Conservation (phyloP, 2,113 vertebrate genomes). For the Fukomys damarensis region DNA sequence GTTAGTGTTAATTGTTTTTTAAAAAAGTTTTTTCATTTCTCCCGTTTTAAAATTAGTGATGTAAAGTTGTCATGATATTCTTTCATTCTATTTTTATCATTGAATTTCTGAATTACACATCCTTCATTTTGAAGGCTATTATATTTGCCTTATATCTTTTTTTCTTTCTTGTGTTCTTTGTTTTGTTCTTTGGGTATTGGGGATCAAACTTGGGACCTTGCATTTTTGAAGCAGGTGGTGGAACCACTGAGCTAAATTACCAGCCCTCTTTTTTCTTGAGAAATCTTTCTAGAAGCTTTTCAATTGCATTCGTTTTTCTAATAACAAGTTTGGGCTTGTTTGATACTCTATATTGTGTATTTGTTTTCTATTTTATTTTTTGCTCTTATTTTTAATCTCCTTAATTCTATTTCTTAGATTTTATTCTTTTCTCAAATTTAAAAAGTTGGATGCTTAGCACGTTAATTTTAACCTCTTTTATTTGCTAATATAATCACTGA, state of each 20-base stretch:
- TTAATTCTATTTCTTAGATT: neutral
- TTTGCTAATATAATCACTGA: conserved; percentile 7
- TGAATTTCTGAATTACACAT: neutral
- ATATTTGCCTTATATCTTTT: neutral
- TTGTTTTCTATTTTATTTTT: neutral
- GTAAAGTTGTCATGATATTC: neutral
- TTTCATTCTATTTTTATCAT: neutral
- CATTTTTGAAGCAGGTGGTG: too few species aligned
- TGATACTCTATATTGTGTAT: neutral
- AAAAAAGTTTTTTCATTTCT: neutral
- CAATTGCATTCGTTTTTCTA: neutral
- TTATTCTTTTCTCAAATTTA: neutral
- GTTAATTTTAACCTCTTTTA: neutral
- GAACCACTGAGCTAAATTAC: too few species aligned
- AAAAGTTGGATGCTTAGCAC: neutral
- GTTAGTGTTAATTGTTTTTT: neutral
- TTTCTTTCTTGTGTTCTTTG: too few species aligned
- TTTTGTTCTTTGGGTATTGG: too few species aligned
- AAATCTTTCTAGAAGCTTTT: neutral
- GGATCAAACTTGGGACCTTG: too few species aligned
- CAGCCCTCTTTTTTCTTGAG: too few species aligned
- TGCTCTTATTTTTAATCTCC: neutral
- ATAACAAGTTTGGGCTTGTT: neutral
- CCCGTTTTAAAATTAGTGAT: conserved; percentile 14
- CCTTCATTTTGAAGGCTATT: neutral